A percentile compares a stretch with the other conserved stretches of the same genome.
phyloP scores from a whole-genome alignment of 2,888 invertebrate species.

The Metallyticus violacea region DNA sequence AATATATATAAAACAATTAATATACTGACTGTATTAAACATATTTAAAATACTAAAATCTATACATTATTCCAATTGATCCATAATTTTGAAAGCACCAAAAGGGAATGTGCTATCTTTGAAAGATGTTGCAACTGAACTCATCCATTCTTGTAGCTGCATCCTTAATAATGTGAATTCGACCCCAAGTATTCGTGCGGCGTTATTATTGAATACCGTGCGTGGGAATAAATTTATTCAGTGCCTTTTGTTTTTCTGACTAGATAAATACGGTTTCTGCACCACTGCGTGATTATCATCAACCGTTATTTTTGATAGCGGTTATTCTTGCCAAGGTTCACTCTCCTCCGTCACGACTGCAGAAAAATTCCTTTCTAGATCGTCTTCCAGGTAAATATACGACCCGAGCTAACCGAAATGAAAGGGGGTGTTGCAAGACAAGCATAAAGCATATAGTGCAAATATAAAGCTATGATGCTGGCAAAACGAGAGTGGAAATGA shows the following conservation, averaged over 20 bases:
- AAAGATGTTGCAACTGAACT: not conserved
- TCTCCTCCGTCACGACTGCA: not conserved
- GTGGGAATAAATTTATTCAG: not conserved
- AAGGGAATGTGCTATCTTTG: no score
- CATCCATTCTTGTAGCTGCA: not conserved
- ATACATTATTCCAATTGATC: no score
- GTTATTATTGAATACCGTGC: not conserved
- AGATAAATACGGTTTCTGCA: not conserved
- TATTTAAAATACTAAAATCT: no score
- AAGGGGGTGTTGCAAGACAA: not conserved
- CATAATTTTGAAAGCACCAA: no score
- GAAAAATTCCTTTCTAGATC: not conserved
- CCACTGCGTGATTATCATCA: not conserved
- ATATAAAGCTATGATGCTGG: no score
- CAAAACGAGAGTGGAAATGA: not conserved
- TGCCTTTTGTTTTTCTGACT: not conserved
- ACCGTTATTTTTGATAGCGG: not conserved
- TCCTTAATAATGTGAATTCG: not conserved
- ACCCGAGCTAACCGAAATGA: not conserved
- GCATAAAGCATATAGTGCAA: no score
- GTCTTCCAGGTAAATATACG: not conserved
- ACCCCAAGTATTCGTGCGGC: not conserved
- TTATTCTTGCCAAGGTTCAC: not conserved
- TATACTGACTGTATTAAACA: no score
- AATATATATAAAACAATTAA: no score